phyloP scores from a whole-genome alignment of 2,888 invertebrate genomes.

The Eustalomyia histrio region DNA sequence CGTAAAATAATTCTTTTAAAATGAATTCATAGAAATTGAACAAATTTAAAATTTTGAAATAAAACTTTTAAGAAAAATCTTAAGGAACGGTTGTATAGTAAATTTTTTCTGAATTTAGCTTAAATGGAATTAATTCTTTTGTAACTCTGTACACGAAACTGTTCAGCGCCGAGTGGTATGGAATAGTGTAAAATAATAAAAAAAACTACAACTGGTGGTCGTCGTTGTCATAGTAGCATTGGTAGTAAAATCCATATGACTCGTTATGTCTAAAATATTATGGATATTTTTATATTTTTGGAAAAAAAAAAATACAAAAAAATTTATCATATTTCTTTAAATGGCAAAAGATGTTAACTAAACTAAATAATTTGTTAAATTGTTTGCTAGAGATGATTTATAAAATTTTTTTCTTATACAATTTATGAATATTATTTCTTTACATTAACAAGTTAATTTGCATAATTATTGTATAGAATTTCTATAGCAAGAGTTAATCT shows the following conservation, averaged over 20 bases:
- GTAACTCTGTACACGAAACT: too few species aligned
- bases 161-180: not conserved
- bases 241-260: not conserved
- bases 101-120: too few species aligned
- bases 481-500: not conserved
- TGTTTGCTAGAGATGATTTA: not conserved
- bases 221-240: not conserved
- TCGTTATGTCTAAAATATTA: not conserved
- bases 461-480: conserved; percentile 17
- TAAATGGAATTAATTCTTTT: too few species aligned
- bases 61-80: too few species aligned
- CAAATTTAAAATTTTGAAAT: too few species aligned
- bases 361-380: conserved; percentile 27
- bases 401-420: conserved; percentile 5
- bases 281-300: conserved; percentile 3
- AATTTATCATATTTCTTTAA: conserved; percentile 18
- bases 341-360: conserved; percentile 37
- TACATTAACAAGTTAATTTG: conserved; percentile 25
- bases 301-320: not conserved
- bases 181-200: too few species aligned
- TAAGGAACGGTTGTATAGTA: too few species aligned
- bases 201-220: not conserved
- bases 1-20: too few species aligned
- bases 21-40: too few species aligned
- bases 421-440: conserved; percentile 7